Percentiles rank a stretch among this genome's conserved stretches.
Conservation (phyloP, 2,888 invertebrate genomes). For the Parapristionchus giblindavisi region DNA sequence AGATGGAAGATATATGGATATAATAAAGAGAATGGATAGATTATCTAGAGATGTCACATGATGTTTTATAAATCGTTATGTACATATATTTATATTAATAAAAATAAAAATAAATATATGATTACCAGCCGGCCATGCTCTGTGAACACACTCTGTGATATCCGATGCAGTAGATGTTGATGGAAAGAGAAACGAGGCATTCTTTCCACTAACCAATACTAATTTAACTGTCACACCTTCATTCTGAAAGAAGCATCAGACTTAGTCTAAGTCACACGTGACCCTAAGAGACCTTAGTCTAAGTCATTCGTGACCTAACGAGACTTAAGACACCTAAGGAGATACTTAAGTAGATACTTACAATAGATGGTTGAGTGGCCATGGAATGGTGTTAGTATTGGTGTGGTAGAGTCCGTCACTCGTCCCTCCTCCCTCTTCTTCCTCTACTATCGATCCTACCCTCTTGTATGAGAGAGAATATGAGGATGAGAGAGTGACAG, state of each 20-base stretch:
- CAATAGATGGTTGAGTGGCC: slow-evolving; percentile 19
- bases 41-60: too few relatives aligned
- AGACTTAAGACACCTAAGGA: too few relatives aligned
- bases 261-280: not conserved
- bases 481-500: not conserved
- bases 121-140: slow-evolving; percentile 99
- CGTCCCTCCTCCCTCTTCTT: not conserved
- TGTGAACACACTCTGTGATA: slow-evolving; percentile 98
- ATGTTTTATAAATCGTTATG: too few relatives aligned
- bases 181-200: slow-evolving; percentile 97
- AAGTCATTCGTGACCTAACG: too few relatives aligned
- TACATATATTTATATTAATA: too few relatives aligned
- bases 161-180: slow-evolving; percentile 97
- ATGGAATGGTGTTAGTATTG: slow-evolving; percentile 15
- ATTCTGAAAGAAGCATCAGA: not conserved
- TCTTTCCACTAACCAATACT: slow-evolving; percentile 98
- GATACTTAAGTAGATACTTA: too few relatives aligned
- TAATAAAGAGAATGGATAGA: too few relatives aligned
- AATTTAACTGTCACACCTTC: slow-evolving; percentile 70
- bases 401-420: not conserved
- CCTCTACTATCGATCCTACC: not conserved
- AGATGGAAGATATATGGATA: not conserved
- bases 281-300: too few relatives aligned
- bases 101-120: not conserved
- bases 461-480: not conserved